phyloP scores from a whole-genome alignment of 2,888 invertebrate species.

The Herminia tarsipennalis region DNA sequence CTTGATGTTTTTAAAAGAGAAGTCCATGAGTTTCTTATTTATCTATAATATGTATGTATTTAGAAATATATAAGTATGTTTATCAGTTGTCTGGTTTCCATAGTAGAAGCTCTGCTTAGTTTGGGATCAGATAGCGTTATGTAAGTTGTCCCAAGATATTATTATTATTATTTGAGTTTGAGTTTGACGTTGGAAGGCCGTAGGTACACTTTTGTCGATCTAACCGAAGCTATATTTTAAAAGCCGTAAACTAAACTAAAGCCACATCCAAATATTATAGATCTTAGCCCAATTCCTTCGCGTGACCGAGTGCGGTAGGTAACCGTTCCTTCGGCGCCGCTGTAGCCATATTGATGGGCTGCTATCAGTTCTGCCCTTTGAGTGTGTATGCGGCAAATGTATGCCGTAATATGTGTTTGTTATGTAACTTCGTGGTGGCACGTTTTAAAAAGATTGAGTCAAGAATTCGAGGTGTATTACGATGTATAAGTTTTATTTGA shows the following conservation, averaged over 20 bases:
- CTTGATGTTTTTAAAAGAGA: too few relatives aligned
- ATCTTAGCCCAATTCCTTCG: constrained; percentile 9
- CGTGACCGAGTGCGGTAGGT: constrained; percentile 29
- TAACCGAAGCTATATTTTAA: neutral
- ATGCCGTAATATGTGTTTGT: constrained; percentile 19
- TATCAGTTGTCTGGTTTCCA: too few relatives aligned
- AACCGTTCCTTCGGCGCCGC: constrained; percentile 24
- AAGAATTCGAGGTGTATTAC: too few relatives aligned
- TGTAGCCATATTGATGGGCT: constrained; percentile 35
- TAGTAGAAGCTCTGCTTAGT: too few relatives aligned
- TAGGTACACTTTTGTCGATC: neutral
- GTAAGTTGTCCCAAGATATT: too few relatives aligned
- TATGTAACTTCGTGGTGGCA: constrained; percentile 6
- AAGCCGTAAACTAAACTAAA: neutral
- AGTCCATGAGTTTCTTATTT: too few relatives aligned
- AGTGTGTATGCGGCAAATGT: constrained; percentile 20
- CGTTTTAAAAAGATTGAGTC: neutral
- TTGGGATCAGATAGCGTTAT: too few relatives aligned
- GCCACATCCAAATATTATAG: constrained; percentile 9
- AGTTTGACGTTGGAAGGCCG: constrained; percentile 13
- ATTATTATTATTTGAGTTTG: too few relatives aligned
- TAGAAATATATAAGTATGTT: too few relatives aligned
- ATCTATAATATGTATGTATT: too few relatives aligned
- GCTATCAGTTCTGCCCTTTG: constrained; percentile 34
- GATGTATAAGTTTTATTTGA: too few relatives aligned